Evolutionary conservation across 2,888 invertebrate species (phyloP).

Genomic region (Pimpla rufipes): DNA sequence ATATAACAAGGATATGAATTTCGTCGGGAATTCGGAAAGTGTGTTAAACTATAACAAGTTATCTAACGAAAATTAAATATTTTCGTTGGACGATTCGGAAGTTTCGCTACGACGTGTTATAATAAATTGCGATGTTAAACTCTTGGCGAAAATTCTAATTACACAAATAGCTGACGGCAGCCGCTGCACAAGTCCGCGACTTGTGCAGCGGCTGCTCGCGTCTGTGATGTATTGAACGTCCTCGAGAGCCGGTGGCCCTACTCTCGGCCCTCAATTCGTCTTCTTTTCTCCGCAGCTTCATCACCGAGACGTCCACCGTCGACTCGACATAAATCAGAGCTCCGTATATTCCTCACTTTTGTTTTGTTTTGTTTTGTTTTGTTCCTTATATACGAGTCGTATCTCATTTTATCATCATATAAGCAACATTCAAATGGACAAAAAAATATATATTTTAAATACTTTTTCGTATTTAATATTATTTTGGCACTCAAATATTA

Average conservation of each 20-base stretch:
- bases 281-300: not conserved
- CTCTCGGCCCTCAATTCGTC: not conserved
- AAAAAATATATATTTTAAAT: not conserved
- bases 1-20: too few relatives aligned
- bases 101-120: not conserved
- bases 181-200: not conserved
- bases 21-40: too few relatives aligned
- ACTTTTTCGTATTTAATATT: too few relatives aligned
- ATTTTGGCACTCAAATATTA: too few relatives aligned
- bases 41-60: too few relatives aligned
- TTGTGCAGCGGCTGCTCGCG: not conserved
- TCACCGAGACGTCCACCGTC: not conserved
- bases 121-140: slow-evolving; percentile 9
- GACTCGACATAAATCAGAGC: not conserved
- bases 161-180: slow-evolving; percentile 31
- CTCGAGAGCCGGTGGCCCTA: not conserved
- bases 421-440: not conserved
- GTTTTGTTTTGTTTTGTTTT: too few relatives aligned
- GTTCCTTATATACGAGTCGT: too few relatives aligned
- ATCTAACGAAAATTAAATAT: too few relatives aligned
- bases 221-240: slow-evolving; percentile 8
- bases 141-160: slow-evolving; percentile 50
- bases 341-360: not conserved
- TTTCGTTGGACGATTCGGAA: too few relatives aligned
- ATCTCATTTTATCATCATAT: not conserved